Conservation (phyloP, 1,140 invertebrate species). For the Charaxes varanes region DNA sequence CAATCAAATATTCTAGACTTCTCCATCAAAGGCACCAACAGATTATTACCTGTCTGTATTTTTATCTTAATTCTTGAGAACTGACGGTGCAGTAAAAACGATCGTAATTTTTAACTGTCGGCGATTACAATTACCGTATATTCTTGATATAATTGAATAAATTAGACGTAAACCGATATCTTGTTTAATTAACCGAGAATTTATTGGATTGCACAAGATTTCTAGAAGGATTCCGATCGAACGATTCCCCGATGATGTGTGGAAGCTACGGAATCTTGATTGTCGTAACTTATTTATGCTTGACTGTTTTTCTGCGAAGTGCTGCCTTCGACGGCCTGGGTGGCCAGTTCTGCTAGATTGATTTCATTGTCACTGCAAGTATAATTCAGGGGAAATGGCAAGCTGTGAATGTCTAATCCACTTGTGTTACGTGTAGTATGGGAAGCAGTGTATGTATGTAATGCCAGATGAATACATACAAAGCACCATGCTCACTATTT, state of each 20-base stretch:
- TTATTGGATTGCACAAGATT: slow-evolving; percentile 7
- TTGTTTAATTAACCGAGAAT: slow-evolving; percentile 10
- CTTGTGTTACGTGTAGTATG: no score
- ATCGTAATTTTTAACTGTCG: neutral
- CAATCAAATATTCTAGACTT: no score
- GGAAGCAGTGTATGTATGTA: no score
- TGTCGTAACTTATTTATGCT: slow-evolving; percentile 10
- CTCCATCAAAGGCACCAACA: no score
- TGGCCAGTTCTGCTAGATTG: slow-evolving; percentile 38
- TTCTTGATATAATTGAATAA: slow-evolving; percentile 9
- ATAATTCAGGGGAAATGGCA: slow-evolving; percentile 39
- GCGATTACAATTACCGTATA: slow-evolving; percentile 4
- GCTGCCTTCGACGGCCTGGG: slow-evolving; percentile 30
- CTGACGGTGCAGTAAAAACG: neutral
- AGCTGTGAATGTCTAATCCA: slow-evolving; percentile 34
- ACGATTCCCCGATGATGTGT: slow-evolving; percentile 2
- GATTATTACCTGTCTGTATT: no score
- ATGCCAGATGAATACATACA: no score
- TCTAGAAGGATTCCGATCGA: slow-evolving; percentile 11
- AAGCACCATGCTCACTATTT: no score
- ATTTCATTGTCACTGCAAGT: slow-evolving; percentile 41
- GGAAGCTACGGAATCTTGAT: slow-evolving; percentile 16
- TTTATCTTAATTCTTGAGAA: no score
- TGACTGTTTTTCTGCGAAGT: slow-evolving; percentile 32
- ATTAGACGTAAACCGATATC: slow-evolving; percentile 7